A percentile compares a stretch with the other conserved stretches of the same genome.
phyloP scores from a whole-genome alignment of 2,888 invertebrate species.

The Tromatobia lineatoria region DNA sequence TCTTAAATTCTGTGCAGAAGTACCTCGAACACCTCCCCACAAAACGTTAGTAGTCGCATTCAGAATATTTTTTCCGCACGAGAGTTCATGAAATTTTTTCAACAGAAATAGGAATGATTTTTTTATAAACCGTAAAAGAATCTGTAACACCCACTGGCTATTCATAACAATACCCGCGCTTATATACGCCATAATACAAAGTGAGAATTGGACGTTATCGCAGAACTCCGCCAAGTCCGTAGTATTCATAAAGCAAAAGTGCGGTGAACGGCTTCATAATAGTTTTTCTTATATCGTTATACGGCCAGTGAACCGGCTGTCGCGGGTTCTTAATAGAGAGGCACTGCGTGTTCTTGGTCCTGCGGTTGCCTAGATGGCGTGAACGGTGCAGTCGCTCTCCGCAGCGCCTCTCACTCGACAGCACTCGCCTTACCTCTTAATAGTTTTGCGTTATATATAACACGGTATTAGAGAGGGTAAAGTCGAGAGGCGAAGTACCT shows the following conservation, averaged over 20 bases:
- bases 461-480: conserved; percentile 9
- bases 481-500: conserved; percentile 49
- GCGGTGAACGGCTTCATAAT: conserved; percentile 57
- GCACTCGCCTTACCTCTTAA: conserved; percentile 43
- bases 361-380: conserved; percentile 22
- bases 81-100: conserved; percentile 1
- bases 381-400: conserved; percentile 26
- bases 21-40: not conserved
- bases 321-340: conserved; percentile 56
- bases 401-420: conserved; percentile 26
- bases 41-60: not conserved
- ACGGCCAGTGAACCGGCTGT: conserved; percentile 53
- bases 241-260: conserved; percentile 51
- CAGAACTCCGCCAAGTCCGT: conserved; percentile 13
- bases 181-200: conserved; percentile 2
- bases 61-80: not conserved
- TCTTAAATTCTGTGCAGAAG: not conserved
- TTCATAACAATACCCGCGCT: conserved; percentile 5
- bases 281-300: conserved; percentile 60
- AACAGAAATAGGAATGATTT: not conserved
- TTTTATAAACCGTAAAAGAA: not conserved
- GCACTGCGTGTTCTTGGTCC: conserved; percentile 31
- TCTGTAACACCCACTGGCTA: conserved; percentile 8
- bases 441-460: conserved; percentile 35
- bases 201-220: conserved; percentile 39